Percentiles rank a stretch among this genome's conserved stretches.
Evolutionary conservation across 2,113 vertebrate species (phyloP).

Genomic region (Sinocyclocheilus anshuiensis): DNA sequence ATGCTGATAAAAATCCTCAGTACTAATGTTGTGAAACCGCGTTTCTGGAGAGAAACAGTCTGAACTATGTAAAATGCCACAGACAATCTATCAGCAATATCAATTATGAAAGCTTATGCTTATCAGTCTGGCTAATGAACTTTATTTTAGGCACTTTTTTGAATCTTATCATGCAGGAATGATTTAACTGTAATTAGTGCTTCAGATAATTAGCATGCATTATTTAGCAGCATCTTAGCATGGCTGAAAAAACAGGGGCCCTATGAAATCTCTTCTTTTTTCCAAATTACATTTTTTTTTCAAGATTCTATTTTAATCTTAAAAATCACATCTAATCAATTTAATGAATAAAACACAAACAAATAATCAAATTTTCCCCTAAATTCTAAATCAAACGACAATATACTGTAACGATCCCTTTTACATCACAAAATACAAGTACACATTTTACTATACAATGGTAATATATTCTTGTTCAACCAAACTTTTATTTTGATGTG

Average conservation of each 20-base stretch:
- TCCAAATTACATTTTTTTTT: background rate
- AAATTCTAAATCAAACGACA: background rate
- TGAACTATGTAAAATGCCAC: conserved; percentile 53
- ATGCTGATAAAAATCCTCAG: conserved; percentile 28
- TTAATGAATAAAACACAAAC: background rate
- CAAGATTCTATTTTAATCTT: background rate
- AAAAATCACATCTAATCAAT: background rate
- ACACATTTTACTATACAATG: too few species aligned
- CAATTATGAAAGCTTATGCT: conserved; percentile 58
- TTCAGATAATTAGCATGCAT: conserved; percentile 64
- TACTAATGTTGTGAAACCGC: conserved; percentile 2
- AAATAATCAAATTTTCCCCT: background rate
- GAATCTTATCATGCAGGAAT: conserved; percentile 62
- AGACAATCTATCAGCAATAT: conserved; percentile 42
- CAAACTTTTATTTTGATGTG: too few species aligned
- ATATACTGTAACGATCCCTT: too few species aligned
- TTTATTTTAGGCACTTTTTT: conserved; percentile 57
- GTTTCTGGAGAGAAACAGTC: conserved; percentile 45
- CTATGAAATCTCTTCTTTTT: background rate
- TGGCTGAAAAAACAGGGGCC: conserved; percentile 26
- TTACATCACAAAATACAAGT: too few species aligned
- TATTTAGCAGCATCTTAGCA: conserved; percentile 59
- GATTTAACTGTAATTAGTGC: conserved; percentile 63
- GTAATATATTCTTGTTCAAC: too few species aligned
- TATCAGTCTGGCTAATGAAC: conserved; percentile 69